phyloP scores from a whole-genome alignment of 2,888 invertebrate genomes.

The Torymus tubicola region DNA sequence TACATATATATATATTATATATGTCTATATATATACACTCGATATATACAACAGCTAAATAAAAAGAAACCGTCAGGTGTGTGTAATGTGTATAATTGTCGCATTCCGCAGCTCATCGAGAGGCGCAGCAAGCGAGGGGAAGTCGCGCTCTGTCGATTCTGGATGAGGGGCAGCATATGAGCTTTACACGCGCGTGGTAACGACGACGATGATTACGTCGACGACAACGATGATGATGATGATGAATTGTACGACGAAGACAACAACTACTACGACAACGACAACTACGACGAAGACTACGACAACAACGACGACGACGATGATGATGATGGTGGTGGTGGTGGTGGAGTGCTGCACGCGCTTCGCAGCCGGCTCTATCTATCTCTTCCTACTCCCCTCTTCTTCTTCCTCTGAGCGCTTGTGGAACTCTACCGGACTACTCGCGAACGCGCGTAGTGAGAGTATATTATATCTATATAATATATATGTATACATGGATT shows the following conservation, averaged over 20 bases:
- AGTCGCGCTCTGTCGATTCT: slow-evolving; percentile 57
- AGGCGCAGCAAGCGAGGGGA: slow-evolving; percentile 52
- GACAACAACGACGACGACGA: neutral
- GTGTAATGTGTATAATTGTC: slow-evolving; percentile 20
- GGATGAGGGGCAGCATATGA: slow-evolving; percentile 45
- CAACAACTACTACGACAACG: neutral
- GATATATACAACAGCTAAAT: neutral
- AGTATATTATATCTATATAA: too few species aligned
- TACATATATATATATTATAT: too few species aligned
- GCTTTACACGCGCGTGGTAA: slow-evolving; percentile 11
- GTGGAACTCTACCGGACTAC: too few species aligned
- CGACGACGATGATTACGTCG: slow-evolving; percentile 17
- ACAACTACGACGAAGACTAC: neutral
- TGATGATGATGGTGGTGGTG: neutral
- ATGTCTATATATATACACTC: too few species aligned
- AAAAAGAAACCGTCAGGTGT: neutral
- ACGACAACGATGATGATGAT: neutral
- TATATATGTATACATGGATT: too few species aligned
- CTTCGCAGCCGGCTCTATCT: too few species aligned
- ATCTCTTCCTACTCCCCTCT: too few species aligned
- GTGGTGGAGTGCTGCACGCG: too few species aligned
- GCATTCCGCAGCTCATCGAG: slow-evolving; percentile 57
- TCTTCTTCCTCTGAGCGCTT: too few species aligned
- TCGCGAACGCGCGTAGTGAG: too few species aligned
- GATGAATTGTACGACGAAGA: neutral